Base-by-base conservation (phyloP, 2,888 invertebrate species). In the Coelopa pilipes region DNA sequence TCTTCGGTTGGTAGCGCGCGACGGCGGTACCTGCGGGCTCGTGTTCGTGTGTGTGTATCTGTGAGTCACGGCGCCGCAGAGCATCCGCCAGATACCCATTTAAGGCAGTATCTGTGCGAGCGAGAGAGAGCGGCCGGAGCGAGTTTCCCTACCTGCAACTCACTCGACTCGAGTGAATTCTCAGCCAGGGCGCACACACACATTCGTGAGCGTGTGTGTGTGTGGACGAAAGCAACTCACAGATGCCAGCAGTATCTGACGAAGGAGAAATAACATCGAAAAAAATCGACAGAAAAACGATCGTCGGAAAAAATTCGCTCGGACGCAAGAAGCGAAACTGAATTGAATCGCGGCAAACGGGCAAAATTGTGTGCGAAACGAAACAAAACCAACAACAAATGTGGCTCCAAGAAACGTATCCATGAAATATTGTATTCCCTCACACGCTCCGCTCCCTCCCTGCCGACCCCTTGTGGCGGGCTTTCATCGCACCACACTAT, bases 21-120 rank as follows among this genome's bases (percentile, higher is more conserved):
- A 53, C 15, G n/a, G 53, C 53, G 53, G 13, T 15, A 53, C 15
- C 13, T 15, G 53, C 3, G 53, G n/a, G 53, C 10, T 2, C 7
- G 34, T 34, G 34, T 34, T 2, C 34, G 34, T 34, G 34, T 34
- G 34, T 34, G 34, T 34, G 34, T 34, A 34, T 34, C 34, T 34
- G 34, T 34, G 34, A 34, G 34, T 34, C 34, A 34, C 53, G 53
- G 53, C n/a, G 53, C 3, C n/a, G n/a, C 53, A 53, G n/a, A 53
- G 53, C n/a, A 53, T 53, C 53, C n/a, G 53, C n/a, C 13, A 53
- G 53, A 53, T 53, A 53, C 13, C 53, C 53, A 53, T 53, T 53
- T 53, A 53, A 5, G 53, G 53, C 53, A n/a, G 53, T n/a, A 53
- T 53, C 53, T 53, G 53, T 7, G n/a, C 3, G 13, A 15, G 53